Conservation (phyloP, 2,888 invertebrate genomes). For the Endomychus coccineus region DNA sequence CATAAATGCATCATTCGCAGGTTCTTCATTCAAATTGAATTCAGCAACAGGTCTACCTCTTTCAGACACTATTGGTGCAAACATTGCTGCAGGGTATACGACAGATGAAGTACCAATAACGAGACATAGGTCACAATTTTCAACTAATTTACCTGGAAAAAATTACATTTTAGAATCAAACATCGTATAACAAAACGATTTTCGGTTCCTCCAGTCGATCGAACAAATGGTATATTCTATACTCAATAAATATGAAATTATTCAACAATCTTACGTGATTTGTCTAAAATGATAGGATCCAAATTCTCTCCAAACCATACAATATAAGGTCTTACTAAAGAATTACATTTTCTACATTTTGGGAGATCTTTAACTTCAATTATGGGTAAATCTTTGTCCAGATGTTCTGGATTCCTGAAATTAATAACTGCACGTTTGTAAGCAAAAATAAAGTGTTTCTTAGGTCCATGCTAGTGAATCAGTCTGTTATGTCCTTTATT, state of each 20-base stretch:
- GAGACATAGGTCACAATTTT: conserved; percentile 67
- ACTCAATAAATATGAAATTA: conserved; percentile 1
- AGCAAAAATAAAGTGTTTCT: no score
- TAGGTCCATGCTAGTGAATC: no score
- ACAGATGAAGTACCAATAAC: conserved; percentile 82
- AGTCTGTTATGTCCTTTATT: no score
- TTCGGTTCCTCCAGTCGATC: no score
- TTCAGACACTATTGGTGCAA: conserved; percentile 68
- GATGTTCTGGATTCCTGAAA: conserved; percentile 32
- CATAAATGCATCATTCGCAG: conserved; percentile 31
- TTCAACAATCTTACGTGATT: conserved; percentile 38
- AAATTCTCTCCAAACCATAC: conserved; percentile 85
- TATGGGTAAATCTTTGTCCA: conserved; percentile 35
- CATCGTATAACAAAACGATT: conserved; percentile 5
- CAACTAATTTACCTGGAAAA: conserved; percentile 53
- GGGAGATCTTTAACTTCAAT: conserved; percentile 65
- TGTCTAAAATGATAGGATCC: conserved; percentile 52
- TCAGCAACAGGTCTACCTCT: conserved; percentile 70
- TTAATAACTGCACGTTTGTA: conserved; percentile 4
- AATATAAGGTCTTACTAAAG: conserved; percentile 70
- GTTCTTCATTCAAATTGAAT: conserved; percentile 50
- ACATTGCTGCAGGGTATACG: conserved; percentile 83
- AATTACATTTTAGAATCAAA: conserved; percentile 9
- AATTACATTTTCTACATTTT: conserved; percentile 62
- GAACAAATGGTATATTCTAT: no score